Evolutionary conservation across 2,888 invertebrate genomes (phyloP).

Genomic region (Fissipunctia ypsillon): DNA sequence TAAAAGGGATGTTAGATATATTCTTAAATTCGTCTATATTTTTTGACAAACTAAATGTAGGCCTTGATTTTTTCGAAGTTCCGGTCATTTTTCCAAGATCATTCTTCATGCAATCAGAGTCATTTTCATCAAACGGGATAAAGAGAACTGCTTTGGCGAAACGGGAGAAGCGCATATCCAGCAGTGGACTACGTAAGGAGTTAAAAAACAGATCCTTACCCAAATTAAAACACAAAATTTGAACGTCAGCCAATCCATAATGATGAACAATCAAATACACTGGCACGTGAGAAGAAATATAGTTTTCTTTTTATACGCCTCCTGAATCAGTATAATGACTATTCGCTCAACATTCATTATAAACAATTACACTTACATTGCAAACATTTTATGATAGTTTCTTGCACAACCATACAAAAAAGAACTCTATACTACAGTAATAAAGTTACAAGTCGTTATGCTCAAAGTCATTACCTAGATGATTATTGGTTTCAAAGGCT

Average conservation of each 20-base stretch:
- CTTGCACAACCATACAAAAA: not conserved
- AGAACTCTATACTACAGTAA: not conserved
- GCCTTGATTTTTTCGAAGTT: too few relatives aligned
- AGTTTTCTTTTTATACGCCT: constrained; percentile 57
- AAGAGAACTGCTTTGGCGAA: not conserved
- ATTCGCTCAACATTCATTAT: constrained; percentile 50
- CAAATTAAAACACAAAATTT: constrained; percentile 45
- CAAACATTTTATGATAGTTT: constrained; percentile 39
- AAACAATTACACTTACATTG: constrained; percentile 49
- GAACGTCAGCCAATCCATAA: constrained; percentile 49
- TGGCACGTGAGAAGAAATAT: constrained; percentile 36
- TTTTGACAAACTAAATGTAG: not conserved
- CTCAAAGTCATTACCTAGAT: constrained; percentile 7
- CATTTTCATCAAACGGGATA: not conserved
- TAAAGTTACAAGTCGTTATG: constrained; percentile 16
- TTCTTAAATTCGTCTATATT: too few relatives aligned
- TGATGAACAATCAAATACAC: constrained; percentile 34
- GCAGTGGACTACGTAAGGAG: not conserved
- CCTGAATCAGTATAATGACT: constrained; percentile 43
- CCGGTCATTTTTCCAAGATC: not conserved
- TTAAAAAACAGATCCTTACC: constrained; percentile 47
- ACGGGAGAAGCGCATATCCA: too few relatives aligned
- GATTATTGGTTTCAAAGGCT: constrained; percentile 33
- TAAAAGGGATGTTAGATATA: too few relatives aligned
- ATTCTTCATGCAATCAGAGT: not conserved